A percentile compares a stretch with the other conserved stretches of the same genome.
Evolutionary conservation across 2,113 vertebrate species (phyloP).

Genomic region (Illadopsis cleaveri): DNA sequence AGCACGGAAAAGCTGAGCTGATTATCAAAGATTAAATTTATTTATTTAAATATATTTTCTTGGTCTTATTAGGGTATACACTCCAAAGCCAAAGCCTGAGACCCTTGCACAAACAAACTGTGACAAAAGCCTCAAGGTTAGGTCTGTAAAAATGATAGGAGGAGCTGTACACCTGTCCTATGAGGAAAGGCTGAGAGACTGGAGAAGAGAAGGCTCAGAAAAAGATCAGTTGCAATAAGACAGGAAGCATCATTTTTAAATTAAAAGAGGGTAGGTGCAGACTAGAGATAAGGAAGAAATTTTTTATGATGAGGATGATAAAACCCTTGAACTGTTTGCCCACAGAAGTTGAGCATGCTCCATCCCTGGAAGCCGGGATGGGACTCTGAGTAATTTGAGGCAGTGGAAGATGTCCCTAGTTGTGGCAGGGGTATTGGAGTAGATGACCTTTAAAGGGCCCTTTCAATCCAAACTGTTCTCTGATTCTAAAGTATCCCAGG

Average conservation of each 20-base stretch:
- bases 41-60: not conserved
- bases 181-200: not conserved
- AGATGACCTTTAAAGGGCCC: not conserved
- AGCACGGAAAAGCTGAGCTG: not conserved
- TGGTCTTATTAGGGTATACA: not conserved
- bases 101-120: not conserved
- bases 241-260: not conserved
- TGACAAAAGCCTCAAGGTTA: not conserved
- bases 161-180: not conserved
- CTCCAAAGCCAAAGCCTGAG: not conserved
- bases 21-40: not conserved
- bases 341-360: not conserved
- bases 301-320: fast-evolving
- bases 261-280: not conserved
- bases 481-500: not conserved
- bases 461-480: not conserved
- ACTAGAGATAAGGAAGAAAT: not conserved
- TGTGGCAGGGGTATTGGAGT: not conserved
- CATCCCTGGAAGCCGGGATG: not conserved
- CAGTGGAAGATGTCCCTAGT: not conserved
- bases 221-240: not conserved
- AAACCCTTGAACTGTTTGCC: not conserved
- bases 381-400: not conserved
- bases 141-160: not conserved
- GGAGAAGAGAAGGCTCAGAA: not conserved